Evolutionary conservation across 2,888 invertebrate species (phyloP), one percentile per base, ranked within the genome.

Genomic region (Zelleria hepariella): DNA sequence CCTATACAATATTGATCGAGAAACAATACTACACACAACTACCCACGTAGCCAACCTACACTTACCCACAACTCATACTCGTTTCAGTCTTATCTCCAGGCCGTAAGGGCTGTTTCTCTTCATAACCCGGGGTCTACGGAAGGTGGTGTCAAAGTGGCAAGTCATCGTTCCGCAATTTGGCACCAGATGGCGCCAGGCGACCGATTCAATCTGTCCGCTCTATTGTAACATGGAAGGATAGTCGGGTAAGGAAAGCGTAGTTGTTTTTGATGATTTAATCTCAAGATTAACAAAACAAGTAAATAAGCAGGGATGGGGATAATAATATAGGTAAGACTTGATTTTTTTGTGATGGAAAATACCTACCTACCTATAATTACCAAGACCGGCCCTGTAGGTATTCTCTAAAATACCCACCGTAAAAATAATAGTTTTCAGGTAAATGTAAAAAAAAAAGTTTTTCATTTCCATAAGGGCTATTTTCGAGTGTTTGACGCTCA

Each of bases 151-250:
- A 54, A 54, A 54, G 32, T 48, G 49, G 54, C 48, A 47, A 49
- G 64, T 74, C 72, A 74, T 62, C 60, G 42, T 64, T 52, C 60
- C 42, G 65, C 66, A 74, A 74, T 73, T 70, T 70, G 65, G 64
- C 65, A 64, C 61, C 73, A 72, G 69, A 74, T 73, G 72, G 70
- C 70, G 69, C 65, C 64, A 64, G 57, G 61, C 21, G 56, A 52
- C 56, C 54, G 54, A 54, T 54, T 7, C 26, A 54, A 54, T 54
- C 26, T 54, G 25, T 25, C 26, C 26, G 54, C 54, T 51, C 21
- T 54, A 18, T 54, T 26, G 54, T 54, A 8, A 32, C 4, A 15
- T n/a, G n/a, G n/a, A n/a, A n/a, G n/a, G 10, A 51, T 21, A 51
- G 7, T 51, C 21, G 51, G 23, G 23, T 20, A 8, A 10, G 23